Base-by-base conservation (phyloP, 2,797 vertebrate species). In the Sebastes elongatus region DNA sequence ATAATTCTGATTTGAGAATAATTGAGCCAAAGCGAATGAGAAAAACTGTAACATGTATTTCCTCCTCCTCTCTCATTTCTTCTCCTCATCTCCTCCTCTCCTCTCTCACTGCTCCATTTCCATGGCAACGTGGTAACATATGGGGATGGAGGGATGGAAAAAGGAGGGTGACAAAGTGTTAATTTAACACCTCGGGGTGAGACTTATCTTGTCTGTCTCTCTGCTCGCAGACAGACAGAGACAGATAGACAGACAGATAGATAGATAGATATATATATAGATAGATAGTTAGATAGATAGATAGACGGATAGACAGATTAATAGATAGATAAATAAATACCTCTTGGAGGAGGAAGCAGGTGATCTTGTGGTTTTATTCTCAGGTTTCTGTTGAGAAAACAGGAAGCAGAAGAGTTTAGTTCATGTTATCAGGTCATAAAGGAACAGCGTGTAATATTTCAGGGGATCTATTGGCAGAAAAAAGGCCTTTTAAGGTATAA, bases 91-190 rank as follows among this genome's bases (percentile, higher is more conserved):
- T 13, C 49, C 38, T 61, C 27, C 33, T 2, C 52, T 5, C 16
- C 42, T 49, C 42, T n/a, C 9, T 2, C 22, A 20, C 42, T 2
- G 4, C 46, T 76, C n/a, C 0, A 59, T 90, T 68, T 67, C 84
- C 78, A 86, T 67, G 68, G 86, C 61, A 78, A 86, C 67, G 6
- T 57, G 55, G 42, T 64, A 84, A 83, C 83, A 88, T 85, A 87
- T 84, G 81, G 76, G 80, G 74, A 86, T 55, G 80, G 74, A 71
- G 77, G 67, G 52, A 76, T 57, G 74, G 30, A 63, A 42, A 42
- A n/a, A 28, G 60, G 71, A 81, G 73, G 73, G 71, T 60, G 83
- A 73, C 77, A 86, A 85, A 64, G 83, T 74, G 83, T 69, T 80
- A 78, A 84, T 76, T 61, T 81, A 66, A 89, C 86, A 87, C 81